These are phyloP conservation scores for Gallinago media DNA, from an alignment of 2,113 vertebrate species.

Conservation along the genomic window DNA sequence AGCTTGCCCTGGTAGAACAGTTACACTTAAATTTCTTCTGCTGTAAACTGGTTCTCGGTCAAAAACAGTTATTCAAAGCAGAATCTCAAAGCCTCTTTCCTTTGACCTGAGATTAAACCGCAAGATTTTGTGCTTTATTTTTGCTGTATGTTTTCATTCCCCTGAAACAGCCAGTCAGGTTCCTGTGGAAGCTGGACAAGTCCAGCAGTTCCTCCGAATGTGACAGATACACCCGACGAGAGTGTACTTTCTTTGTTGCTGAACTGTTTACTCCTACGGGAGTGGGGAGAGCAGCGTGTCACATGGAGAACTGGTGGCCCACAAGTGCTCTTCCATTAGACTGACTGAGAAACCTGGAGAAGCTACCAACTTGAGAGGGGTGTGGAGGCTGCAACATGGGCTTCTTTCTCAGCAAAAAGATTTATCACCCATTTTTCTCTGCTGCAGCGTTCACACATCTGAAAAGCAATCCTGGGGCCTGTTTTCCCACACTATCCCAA, in stretches of 20 bases:
- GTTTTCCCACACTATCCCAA: not conserved
- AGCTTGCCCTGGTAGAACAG: not conserved
- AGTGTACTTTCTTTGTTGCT: accelerated
- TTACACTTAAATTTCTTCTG: not conserved
- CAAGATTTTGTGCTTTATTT: not conserved
- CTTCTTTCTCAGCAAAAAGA: not conserved
- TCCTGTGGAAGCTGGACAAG: not conserved
- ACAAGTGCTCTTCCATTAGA: not conserved
- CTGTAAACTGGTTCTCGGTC: not conserved
- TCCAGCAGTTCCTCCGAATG: not conserved
- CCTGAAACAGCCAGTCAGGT: not conserved
- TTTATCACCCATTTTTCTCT: not conserved
- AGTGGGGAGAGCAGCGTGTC: not conserved
- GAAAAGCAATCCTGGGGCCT: not conserved
- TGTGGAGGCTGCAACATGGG: not conserved
- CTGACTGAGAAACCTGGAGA: not conserved
- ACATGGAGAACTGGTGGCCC: not conserved
- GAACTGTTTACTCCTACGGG: not conserved
- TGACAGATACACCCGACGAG: not conserved
- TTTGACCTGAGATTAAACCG: not conserved
- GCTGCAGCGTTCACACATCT: not conserved
- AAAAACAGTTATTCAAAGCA: not conserved
- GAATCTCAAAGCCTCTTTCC: not conserved
- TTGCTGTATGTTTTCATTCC: not conserved
- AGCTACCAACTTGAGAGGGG: not conserved